These are phyloP conservation scores for Macrosteles quadrilineatus DNA, from an alignment of 1,140 invertebrate genomes.

Conservation along the genomic window DNA sequence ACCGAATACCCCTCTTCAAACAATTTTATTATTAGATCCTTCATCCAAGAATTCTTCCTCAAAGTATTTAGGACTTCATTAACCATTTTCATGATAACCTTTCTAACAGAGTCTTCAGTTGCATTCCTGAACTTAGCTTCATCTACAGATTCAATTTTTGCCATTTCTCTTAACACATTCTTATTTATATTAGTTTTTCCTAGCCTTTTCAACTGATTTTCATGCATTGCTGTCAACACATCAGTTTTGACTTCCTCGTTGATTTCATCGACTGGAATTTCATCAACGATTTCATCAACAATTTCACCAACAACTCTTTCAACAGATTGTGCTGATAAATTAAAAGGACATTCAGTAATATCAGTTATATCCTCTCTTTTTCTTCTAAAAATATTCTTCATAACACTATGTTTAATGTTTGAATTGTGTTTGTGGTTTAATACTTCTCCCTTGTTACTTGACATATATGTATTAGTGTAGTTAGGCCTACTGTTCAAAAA, in stretches of 20 bases:
- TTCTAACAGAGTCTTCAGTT: not conserved
- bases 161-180: not conserved
- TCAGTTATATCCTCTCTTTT: not conserved
- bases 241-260: not conserved
- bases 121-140: not conserved
- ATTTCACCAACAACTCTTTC: not conserved
- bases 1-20: slow-evolving; percentile 6
- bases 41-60: not conserved
- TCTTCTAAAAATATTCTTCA: not conserved
- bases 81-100: not conserved
- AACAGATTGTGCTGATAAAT: not conserved
- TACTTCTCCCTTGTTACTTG: too few relatives aligned
- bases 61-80: not conserved
- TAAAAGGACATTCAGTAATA: not conserved
- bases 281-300: not conserved
- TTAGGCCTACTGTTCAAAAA: too few relatives aligned
- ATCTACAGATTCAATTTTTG: not conserved
- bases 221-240: not conserved
- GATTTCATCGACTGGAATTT: not conserved
- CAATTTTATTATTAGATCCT: not conserved
- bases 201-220: not conserved
- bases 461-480: too few relatives aligned
- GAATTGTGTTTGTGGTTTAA: too few relatives aligned
- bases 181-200: not conserved
- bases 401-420: too few relatives aligned